Percentiles rank a stretch among this genome's conserved stretches.
These are phyloP conservation scores for Pandemis cinnamomeana DNA, from an alignment of 2,888 invertebrate species.

Conservation along the genomic window DNA sequence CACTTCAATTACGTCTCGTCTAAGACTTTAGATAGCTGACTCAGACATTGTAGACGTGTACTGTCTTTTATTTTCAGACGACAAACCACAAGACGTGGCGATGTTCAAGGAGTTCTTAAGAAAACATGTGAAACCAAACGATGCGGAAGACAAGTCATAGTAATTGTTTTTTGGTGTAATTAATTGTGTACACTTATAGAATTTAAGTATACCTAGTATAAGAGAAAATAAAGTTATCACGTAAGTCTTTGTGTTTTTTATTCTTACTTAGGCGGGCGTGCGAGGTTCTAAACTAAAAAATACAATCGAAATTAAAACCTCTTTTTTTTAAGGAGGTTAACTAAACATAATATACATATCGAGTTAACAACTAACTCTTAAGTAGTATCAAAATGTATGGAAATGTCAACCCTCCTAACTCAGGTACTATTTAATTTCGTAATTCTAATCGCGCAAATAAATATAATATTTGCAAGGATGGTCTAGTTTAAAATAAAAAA, in stretches of 20 bases:
- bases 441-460: no score
- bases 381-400: no score
- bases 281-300: no score
- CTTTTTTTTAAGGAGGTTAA: no score
- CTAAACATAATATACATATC: no score
- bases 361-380: no score
- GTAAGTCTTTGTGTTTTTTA: neutral
- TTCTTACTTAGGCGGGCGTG: no score
- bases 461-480: neutral
- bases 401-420: no score
- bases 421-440: no score
- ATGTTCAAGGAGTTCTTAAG: slow-evolving; percentile 75
- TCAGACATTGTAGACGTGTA: neutral
- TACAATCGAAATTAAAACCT: no score
- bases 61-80: slow-evolving; percentile 59
- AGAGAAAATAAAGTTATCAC: neutral
- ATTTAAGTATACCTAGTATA: slow-evolving; percentile 8
- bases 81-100: slow-evolving; percentile 72
- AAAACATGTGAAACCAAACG: slow-evolving; percentile 74
- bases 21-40: no score
- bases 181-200: slow-evolving; percentile 17
- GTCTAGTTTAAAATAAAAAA: neutral
- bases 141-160: slow-evolving; percentile 58
- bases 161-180: slow-evolving; percentile 46
- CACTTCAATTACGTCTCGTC: no score